Evolutionary conservation across 1,140 invertebrate species (phyloP), one percentile per base, ranked within the genome.

Genomic region (Drosophila hydei): DNA sequence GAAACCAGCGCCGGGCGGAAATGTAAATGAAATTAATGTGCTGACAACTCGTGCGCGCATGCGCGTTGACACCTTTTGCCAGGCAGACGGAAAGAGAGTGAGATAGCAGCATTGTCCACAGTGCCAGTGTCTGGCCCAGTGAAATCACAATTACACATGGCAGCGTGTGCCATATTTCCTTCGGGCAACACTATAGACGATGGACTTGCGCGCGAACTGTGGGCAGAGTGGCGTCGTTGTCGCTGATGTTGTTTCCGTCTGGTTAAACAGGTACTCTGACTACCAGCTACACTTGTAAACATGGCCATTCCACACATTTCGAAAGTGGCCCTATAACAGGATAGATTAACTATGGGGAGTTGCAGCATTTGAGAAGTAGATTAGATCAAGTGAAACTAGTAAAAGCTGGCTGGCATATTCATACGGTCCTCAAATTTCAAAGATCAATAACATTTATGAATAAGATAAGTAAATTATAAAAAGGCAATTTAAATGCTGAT

Each of bases 11-110:
- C 71, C 65, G 73, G 79, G 87, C 88, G 88, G 88, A 90, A 90
- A 90, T 90, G 88, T 81, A 90, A 90, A 90, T 90, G 80, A 90
- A 90, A 90, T 90, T 90, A 90, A 90, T 90, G 88, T 83, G 87
- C 76, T 90, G 88, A 88, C 88, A 90, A 87, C 72, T 77, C 79
- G 72, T 74, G 72, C 78, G 84, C 84, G 75, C 83, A 89, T 83
- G 83, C 83, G 78, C 83, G 83, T 88, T 88, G 83, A 88, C 83
- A 88, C 83, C 83, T 88, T 83, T 75, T 16, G 61, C 6, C 9
- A 19, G 38, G 33, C 25, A 3, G 48, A 45, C 27, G 3, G 2
- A 50, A 16, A 40, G 14, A n/a, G 45, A 52, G 16, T 23, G 45
- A 18, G 68, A 14, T 3, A 27, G 47, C 16, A 42, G 23, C 48